These are phyloP conservation scores for Leucosticte australis DNA, from an alignment of 2,113 vertebrate species.

Conservation along the genomic window DNA sequence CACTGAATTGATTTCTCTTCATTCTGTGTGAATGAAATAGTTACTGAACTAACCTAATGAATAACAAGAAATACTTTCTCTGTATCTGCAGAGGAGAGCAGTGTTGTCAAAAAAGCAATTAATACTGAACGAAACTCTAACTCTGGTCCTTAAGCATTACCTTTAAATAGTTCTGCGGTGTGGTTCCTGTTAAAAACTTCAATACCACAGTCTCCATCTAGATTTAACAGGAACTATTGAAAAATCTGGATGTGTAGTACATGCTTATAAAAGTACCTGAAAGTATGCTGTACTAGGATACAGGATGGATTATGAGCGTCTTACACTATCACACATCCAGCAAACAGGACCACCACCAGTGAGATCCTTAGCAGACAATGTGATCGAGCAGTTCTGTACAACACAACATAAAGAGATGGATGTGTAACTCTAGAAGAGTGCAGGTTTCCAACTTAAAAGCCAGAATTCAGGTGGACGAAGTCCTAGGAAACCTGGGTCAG, in stretches of 20 bases:
- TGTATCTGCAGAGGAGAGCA: not conserved
- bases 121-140: not conserved
- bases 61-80: not conserved
- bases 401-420: not conserved
- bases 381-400: not conserved
- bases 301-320: not conserved
- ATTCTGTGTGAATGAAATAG: conserved; percentile 25
- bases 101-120: not conserved
- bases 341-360: not conserved
- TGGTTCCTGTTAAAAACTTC: not conserved
- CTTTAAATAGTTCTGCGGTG: not conserved
- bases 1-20: conserved; percentile 14
- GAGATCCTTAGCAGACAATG: not conserved
- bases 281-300: not conserved
- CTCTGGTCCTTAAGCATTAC: not conserved
- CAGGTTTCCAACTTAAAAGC: not conserved
- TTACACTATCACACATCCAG: not conserved
- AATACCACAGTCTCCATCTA: not conserved
- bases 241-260: not conserved
- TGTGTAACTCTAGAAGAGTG: not conserved
- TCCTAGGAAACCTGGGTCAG: not conserved
- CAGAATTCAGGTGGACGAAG: not conserved
- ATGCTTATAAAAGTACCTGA: not conserved
- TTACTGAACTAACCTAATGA: not conserved
- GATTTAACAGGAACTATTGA: not conserved